phyloP scores from a whole-genome alignment of 2,113 vertebrate species.

The Pyrgilauda ruficollis region DNA sequence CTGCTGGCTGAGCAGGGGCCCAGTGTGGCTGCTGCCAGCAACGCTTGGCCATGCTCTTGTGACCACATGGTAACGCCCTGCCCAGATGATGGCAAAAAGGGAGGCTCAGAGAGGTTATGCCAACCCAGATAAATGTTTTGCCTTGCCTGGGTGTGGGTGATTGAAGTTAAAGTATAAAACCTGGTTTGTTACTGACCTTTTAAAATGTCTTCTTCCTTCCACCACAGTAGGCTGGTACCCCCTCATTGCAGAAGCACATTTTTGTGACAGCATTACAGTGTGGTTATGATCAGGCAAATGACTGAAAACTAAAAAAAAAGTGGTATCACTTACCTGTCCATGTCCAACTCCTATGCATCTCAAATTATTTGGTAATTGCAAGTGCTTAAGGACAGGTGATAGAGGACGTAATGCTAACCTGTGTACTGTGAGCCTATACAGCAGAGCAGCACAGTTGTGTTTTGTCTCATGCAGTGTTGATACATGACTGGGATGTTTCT shows the following conservation, averaged over 20 bases:
- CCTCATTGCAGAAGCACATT: neutral
- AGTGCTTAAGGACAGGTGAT: neutral
- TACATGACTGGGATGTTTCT: neutral
- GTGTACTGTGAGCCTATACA: neutral
- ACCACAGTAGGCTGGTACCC: neutral
- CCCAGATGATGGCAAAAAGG: neutral
- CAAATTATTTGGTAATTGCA: neutral
- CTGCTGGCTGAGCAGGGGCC: neutral
- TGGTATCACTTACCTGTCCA: neutral
- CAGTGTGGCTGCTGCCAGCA: neutral
- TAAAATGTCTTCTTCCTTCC: slow-evolving; percentile 33
- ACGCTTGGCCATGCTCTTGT: neutral
- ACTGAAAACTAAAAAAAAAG: neutral
- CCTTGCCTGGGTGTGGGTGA: neutral
- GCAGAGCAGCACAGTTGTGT: neutral
- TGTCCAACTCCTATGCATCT: neutral
- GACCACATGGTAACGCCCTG: neutral
- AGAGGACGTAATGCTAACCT: neutral
- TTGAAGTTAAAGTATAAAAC: slow-evolving; percentile 52
- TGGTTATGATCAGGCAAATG: neutral
- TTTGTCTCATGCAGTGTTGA: neutral
- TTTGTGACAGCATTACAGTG: slow-evolving; percentile 28
- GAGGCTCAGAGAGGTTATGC: neutral
- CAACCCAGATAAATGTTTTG: slow-evolving; percentile 1
- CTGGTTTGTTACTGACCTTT: slow-evolving; percentile 63